Percentiles rank a stretch among this genome's conserved stretches.
phyloP scores from a whole-genome alignment of 2,888 invertebrate species.

The Deilephila porcellus region DNA sequence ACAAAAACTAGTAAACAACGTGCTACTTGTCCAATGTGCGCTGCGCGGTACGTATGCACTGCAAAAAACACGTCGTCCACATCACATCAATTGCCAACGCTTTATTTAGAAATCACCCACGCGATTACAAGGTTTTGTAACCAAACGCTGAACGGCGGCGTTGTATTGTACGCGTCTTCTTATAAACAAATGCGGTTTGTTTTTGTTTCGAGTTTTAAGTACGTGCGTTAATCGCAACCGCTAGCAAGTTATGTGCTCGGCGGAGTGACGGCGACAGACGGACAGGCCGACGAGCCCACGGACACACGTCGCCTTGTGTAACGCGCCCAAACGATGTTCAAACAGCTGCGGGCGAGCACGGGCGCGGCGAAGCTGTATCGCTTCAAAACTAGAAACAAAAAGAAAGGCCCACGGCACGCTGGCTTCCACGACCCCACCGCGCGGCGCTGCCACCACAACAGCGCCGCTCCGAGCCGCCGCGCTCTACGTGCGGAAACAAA shows the following conservation, averaged over 20 bases:
- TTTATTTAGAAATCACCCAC: constrained; percentile 76
- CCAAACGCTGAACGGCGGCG: constrained; percentile 63
- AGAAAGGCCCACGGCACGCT: constrained; percentile 60
- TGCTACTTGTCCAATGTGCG: constrained; percentile 35
- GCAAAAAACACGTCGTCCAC: constrained; percentile 61
- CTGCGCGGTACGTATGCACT: constrained; percentile 50
- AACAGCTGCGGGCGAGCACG: constrained; percentile 51
- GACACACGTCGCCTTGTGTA: constrained; percentile 9
- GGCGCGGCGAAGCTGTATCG: constrained; percentile 59
- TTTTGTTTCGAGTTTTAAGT: constrained; percentile 54
- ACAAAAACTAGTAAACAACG: constrained; percentile 37
- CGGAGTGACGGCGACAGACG: constrained; percentile 2
- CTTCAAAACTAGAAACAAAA: constrained; percentile 64
- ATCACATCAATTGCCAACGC: constrained; percentile 64
- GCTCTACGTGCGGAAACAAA: constrained; percentile 49
- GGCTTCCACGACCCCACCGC: constrained; percentile 55
- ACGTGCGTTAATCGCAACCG: constrained; percentile 57
- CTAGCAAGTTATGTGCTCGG: constrained; percentile 41
- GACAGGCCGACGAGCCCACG: not conserved
- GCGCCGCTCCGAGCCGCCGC: constrained; percentile 30
- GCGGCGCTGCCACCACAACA: constrained; percentile 47
- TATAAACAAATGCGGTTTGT: constrained; percentile 71
- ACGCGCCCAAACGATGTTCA: constrained; percentile 38
- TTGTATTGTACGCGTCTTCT: constrained; percentile 59
- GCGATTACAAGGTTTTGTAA: constrained; percentile 73